Percentiles rank a stretch among this genome's conserved stretches.
These are phyloP conservation scores for Daptonema setosum DNA, from an alignment of 2,888 invertebrate genomes.

Conservation along the genomic window DNA sequence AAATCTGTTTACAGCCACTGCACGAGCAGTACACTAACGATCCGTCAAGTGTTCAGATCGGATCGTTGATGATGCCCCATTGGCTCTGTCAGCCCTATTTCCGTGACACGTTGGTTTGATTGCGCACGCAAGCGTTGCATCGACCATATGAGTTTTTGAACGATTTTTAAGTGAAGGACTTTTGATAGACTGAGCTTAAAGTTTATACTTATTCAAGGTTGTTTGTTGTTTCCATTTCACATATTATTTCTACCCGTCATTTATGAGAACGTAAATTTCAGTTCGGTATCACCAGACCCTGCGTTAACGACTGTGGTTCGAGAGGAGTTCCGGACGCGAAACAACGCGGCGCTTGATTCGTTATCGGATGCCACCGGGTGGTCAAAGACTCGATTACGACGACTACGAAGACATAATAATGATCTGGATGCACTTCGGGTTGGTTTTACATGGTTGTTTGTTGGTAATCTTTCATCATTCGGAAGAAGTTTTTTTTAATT, in stretches of 20 bases:
- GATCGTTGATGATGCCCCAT: conserved; percentile 10
- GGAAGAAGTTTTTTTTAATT: background rate
- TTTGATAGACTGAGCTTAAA: background rate
- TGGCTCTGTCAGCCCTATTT: conserved; percentile 22
- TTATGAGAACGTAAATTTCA: too few relatives aligned
- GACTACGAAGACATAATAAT: background rate
- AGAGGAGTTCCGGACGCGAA: background rate
- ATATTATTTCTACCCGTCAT: too few relatives aligned
- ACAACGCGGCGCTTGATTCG: background rate
- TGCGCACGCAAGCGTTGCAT: background rate
- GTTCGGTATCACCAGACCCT: too few relatives aligned
- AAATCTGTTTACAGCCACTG: background rate
- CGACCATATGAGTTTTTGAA: background rate
- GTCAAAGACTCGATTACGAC: background rate
- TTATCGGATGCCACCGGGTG: too few relatives aligned
- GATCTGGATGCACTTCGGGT: background rate
- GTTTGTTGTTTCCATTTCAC: background rate
- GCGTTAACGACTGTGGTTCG: too few relatives aligned
- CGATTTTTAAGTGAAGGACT: background rate
- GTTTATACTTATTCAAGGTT: background rate
- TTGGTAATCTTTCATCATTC: background rate
- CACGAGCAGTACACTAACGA: background rate
- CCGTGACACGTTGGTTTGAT: background rate
- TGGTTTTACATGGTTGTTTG: background rate
- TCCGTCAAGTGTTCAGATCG: background rate